Conservation (phyloP, 2,888 invertebrate genomes). For the Cephus spinipes region DNA sequence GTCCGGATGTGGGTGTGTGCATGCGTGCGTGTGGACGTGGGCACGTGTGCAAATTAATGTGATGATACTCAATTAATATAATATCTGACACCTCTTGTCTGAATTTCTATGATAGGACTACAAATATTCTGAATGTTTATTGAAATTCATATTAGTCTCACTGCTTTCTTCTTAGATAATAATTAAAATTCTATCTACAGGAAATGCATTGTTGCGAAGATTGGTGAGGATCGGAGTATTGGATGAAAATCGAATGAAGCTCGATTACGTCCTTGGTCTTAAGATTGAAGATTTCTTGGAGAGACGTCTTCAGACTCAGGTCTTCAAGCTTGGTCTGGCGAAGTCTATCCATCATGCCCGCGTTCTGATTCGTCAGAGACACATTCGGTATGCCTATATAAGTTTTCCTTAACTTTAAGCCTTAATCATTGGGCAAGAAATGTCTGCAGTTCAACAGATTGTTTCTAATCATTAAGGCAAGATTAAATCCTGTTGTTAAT, state of each 20-base stretch:
- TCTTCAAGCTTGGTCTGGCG: conserved; percentile 98
- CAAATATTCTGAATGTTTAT: conserved; percentile 37
- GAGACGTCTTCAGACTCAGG: conserved; percentile 98
- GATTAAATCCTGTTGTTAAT: conserved; percentile 62
- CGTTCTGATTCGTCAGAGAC: conserved; percentile 97
- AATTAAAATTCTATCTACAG: conserved; percentile 66
- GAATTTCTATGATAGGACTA: conserved; percentile 37
- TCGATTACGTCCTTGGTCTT: conserved; percentile 99
- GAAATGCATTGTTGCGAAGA: conserved; percentile 97
- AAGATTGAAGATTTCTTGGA: conserved; percentile 99
- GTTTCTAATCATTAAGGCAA: conserved; percentile 67
- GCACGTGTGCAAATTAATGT: conserved; percentile 30
- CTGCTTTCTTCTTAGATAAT: neutral
- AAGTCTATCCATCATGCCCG: conserved; percentile 99
- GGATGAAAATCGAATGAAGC: conserved; percentile 98
- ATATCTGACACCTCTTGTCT: conserved; percentile 71
- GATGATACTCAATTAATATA: conserved; percentile 46
- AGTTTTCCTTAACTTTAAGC: conserved; percentile 30
- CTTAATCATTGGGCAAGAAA: conserved; percentile 62
- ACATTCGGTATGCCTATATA: conserved; percentile 87
- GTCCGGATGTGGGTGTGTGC: no score
- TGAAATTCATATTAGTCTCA: conserved; percentile 34
- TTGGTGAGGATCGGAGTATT: conserved; percentile 98
- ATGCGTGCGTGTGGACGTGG: no score
- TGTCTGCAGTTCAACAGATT: conserved; percentile 46